Evolutionary conservation across 2,113 vertebrate species (phyloP).

Genomic region (Caranx melampygus): DNA sequence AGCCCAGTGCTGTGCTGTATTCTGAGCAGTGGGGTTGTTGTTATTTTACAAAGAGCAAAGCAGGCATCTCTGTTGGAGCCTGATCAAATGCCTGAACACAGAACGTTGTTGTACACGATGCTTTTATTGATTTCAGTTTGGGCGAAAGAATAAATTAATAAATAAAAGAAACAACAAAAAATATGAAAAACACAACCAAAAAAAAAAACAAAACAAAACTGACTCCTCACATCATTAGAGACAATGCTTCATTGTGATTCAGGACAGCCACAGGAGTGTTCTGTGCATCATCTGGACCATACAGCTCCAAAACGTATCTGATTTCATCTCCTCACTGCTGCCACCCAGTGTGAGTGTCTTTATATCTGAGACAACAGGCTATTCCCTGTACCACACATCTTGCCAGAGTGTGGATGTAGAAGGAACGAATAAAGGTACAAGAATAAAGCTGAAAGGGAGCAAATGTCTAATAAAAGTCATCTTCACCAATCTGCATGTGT

Average conservation of each 20-base stretch:
- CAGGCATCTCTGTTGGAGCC: slow-evolving; percentile 6
- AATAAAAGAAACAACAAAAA: neutral
- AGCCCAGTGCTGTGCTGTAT: slow-evolving; percentile 26
- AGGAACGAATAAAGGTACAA: neutral
- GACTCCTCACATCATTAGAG: neutral
- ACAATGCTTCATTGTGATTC: slow-evolving; percentile 31
- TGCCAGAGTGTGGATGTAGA: slow-evolving; percentile 25
- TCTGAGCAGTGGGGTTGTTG: slow-evolving; percentile 34
- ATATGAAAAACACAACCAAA: neutral
- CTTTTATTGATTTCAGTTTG: slow-evolving; percentile 60
- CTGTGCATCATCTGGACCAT: slow-evolving; percentile 22
- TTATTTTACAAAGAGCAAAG: slow-evolving; percentile 46
- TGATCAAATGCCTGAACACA: slow-evolving; percentile 25
- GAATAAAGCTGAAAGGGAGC: neutral
- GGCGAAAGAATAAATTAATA: neutral
- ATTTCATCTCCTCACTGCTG: slow-evolving; percentile 20
- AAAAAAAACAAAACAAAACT: neutral
- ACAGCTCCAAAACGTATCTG: neutral
- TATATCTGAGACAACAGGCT: slow-evolving; percentile 23
- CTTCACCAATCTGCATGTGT: slow-evolving; percentile 92
- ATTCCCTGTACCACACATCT: neutral
- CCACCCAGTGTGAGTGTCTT: slow-evolving; percentile 27
- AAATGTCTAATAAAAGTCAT: slow-evolving; percentile 65
- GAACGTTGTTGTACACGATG: slow-evolving; percentile 20
- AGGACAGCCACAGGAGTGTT: neutral